These are phyloP conservation scores for Umimayanthus kanabou DNA, from an alignment of 92 coral and sea anemone species.

Conservation along the genomic window DNA sequence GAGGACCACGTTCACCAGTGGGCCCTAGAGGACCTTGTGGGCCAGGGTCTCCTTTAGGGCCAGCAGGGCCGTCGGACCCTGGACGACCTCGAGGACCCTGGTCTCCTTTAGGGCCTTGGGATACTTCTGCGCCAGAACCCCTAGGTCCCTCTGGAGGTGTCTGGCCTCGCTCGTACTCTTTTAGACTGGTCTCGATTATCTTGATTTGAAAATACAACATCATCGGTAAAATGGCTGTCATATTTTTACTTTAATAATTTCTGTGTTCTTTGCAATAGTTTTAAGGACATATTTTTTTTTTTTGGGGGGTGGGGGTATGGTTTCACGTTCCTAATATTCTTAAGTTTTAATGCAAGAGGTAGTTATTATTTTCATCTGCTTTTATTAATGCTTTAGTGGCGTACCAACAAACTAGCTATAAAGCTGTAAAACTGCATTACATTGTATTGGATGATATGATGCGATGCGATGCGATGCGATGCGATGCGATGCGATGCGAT, in stretches of 20 bases:
- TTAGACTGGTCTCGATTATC: conserved; percentile 4
- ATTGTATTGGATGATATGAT: not conserved
- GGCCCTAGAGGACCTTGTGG: conserved; percentile 54
- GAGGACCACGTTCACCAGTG: conserved; percentile 49
- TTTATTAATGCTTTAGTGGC: not conserved
- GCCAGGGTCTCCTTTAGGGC: conserved; percentile 52
- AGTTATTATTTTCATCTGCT: too few relatives aligned
- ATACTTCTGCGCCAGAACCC: not conserved
- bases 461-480: not conserved
- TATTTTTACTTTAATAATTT: too few relatives aligned
- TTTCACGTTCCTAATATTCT: too few relatives aligned
- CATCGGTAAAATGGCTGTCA: not conserved
- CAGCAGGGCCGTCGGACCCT: conserved; percentile 37
- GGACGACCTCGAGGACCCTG: conserved; percentile 35
- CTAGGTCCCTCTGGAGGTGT: conserved; percentile 20
- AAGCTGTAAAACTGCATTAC: not conserved
- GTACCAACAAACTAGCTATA: not conserved
- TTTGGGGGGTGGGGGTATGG: too few relatives aligned
- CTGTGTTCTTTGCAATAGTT: too few relatives aligned
- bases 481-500: too few relatives aligned
- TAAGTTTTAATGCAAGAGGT: too few relatives aligned
- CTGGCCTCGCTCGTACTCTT: not conserved
- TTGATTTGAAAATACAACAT: not conserved
- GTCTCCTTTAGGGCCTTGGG: conserved; percentile 38
- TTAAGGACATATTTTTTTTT: too few relatives aligned